phyloP scores from a whole-genome alignment of 2,113 vertebrate species.

The Triplophysa tibetana region DNA sequence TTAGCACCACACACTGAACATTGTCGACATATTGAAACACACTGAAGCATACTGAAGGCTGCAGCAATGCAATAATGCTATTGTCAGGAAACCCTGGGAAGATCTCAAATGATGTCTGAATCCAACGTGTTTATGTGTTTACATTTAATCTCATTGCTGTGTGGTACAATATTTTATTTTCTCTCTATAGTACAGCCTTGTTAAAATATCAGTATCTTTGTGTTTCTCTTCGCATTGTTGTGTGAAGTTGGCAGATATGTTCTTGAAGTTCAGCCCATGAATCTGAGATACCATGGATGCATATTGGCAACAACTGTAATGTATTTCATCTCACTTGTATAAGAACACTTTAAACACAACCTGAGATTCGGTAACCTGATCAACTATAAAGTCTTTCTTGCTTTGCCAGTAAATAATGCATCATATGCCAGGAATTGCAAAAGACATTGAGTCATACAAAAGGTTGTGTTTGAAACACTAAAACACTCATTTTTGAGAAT shows the following conservation, averaged over 20 bases:
- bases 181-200: background rate
- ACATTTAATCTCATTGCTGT: slow-evolving; percentile 14
- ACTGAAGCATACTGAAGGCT: background rate
- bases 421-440: background rate
- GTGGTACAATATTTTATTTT: background rate
- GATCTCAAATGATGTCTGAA: background rate
- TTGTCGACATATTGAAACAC: background rate
- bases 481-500: too few relatives aligned
- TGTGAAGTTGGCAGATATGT: background rate
- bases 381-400: background rate
- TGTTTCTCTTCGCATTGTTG: background rate
- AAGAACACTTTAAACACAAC: too few relatives aligned
- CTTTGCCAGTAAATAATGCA: background rate
- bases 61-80: background rate
- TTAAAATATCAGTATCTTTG: background rate
- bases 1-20: background rate
- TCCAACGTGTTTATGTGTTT: background rate
- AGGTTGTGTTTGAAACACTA: too few relatives aligned
- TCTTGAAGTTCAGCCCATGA: slow-evolving; percentile 12
- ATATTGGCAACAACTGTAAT: background rate
- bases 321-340: too few relatives aligned
- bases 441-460: background rate
- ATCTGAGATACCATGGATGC: background rate
- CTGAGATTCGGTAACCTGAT: too few relatives aligned
- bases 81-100: background rate